Base-by-base conservation (phyloP, 2,113 vertebrate genomes). In the Cebus imitator region DNA sequence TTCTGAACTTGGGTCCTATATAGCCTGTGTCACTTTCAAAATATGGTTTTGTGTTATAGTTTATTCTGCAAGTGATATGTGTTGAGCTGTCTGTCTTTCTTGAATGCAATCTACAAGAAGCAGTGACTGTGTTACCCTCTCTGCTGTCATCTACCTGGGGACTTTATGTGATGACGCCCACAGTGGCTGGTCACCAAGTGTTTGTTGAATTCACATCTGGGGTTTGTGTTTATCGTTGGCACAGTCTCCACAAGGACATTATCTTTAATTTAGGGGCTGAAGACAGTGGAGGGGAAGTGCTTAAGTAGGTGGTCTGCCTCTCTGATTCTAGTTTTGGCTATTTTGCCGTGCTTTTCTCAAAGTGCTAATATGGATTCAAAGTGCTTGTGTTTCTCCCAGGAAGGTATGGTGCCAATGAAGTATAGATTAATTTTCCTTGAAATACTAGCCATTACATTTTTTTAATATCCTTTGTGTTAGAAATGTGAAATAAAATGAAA, bases 371-470 rank as follows among this genome's bases (percentile, higher is more conserved):
- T 37, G 18, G 37, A 35, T 87, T 92, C n/a, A 18, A 83, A 20
- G 85, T 76, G 43, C 40, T 73, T 86, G 35, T 81, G 23, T 82
- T 73, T 92, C 32, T 90, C 40, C 16, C 3, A 48, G 72, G 78
- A 94, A 45, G 72, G 10, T 73, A 80, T 80, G 61, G 21, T 86
- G n/a, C 61, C 27, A 45, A 40, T 90, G 84, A 82, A 83, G 52
- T 64, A 76, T n/a, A 73, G 45, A 79, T 27, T 90, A 27, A 55
- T 68, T 83, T 90, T 80, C 48, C 17, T n/a, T 73, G 81, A 87
- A 90, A 61, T 84, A 66, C 57, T 82, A 91, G 48, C 45, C 11
- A 78, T 96, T 81, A 57, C 20, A 37, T 78, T 88, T 97, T 84
- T 57, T 92, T 90, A 25, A 72, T 87, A 8, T 76, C 45, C 7